A percentile compares a stretch with the other conserved stretches of the same genome.
Evolutionary conservation across 1,140 invertebrate species (phyloP).

Genomic region (Orchesella cincta): DNA sequence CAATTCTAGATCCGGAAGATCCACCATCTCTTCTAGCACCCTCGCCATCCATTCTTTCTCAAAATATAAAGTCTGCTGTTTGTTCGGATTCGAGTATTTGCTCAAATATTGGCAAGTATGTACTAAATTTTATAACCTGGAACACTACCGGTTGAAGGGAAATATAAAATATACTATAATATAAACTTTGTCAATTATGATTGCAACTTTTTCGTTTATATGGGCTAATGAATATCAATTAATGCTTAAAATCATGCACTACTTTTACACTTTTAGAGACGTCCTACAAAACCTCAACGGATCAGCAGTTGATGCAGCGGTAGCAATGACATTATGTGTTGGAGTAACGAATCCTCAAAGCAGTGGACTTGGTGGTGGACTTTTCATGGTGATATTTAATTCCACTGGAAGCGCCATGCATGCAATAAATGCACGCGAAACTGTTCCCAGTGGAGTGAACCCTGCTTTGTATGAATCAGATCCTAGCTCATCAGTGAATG

Average conservation of each 20-base stretch:
- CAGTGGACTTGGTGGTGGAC: constrained; percentile 85
- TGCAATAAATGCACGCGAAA: constrained; percentile 75
- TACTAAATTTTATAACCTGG: no score
- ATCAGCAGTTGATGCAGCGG: constrained; percentile 82
- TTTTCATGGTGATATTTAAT: constrained; percentile 80
- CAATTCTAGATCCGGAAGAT: constrained; percentile 39
- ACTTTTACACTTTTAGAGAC: constrained; percentile 64
- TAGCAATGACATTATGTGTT: constrained; percentile 81
- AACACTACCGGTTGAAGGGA: background rate
- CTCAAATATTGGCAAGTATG: constrained; percentile 47
- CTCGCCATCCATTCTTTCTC: constrained; percentile 36
- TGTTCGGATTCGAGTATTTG: constrained; percentile 42
- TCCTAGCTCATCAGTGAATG: constrained; percentile 58
- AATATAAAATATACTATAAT: constrained; percentile 12
- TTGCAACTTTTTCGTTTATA: no score
- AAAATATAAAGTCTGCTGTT: constrained; percentile 39
- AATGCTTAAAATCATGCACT: no score
- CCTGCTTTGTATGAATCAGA: constrained; percentile 69
- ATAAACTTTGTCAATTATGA: background rate
- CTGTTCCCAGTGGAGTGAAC: constrained; percentile 69
- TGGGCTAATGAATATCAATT: no score
- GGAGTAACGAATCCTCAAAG: constrained; percentile 81
- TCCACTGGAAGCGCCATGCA: constrained; percentile 47
- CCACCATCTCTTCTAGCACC: constrained; percentile 25
- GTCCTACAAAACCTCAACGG: constrained; percentile 72